phyloP scores from a whole-genome alignment of 1,140 invertebrate species.

The Bombus terrestris region DNA sequence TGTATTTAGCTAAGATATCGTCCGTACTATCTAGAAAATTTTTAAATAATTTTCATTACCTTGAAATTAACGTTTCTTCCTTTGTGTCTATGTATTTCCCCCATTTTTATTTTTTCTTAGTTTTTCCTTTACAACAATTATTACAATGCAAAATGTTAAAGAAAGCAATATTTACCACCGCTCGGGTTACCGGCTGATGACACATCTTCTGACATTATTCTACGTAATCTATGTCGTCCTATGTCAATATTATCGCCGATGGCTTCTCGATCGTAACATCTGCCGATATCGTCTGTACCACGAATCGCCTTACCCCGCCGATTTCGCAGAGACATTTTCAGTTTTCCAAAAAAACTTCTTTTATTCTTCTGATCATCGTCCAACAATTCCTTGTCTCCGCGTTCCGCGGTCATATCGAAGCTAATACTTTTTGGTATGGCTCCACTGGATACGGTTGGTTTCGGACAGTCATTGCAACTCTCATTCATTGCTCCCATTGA shows the following conservation, averaged over 20 bases:
- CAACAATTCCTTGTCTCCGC: conserved; percentile 86
- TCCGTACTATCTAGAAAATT: conserved; percentile 89
- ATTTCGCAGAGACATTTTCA: conserved; percentile 87
- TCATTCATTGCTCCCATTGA: conserved; percentile 67
- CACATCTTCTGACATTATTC: conserved; percentile 83
- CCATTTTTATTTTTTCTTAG: not conserved
- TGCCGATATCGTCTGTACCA: conserved; percentile 80
- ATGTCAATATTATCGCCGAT: conserved; percentile 75
- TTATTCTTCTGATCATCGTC: conserved; percentile 86
- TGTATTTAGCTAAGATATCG: conserved; percentile 97
- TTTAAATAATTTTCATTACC: not conserved
- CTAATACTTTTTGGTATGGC: conserved; percentile 96
- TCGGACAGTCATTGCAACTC: conserved; percentile 73
- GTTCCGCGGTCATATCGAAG: conserved; percentile 94
- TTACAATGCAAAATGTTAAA: not conserved
- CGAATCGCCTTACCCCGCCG: conserved; percentile 84
- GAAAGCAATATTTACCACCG: conserved; percentile 66
- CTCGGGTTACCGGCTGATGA: conserved; percentile 68
- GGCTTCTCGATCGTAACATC: conserved; percentile 80
- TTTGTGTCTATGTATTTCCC: not conserved
- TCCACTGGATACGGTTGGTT: conserved; percentile 87
- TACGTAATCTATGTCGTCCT: conserved; percentile 80
- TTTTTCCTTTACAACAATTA: not conserved
- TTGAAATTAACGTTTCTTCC: too few relatives aligned
- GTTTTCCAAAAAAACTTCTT: conserved; percentile 87